Evolutionary conservation across 2,113 vertebrate species (phyloP).

Genomic region (Dipodomys spectabilis): DNA sequence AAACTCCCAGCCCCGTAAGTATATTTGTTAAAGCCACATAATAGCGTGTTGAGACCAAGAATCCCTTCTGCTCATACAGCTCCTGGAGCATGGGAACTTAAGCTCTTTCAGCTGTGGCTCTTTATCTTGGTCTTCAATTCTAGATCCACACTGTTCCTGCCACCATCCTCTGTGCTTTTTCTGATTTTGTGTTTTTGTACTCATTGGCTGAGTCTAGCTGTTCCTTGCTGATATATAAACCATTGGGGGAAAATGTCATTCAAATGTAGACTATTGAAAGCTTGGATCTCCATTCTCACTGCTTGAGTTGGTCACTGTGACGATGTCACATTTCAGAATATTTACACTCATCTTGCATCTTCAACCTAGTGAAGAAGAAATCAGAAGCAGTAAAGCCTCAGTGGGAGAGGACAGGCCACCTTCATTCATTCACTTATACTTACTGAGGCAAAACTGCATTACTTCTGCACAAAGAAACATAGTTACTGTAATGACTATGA

Average conservation of each 20-base stretch:
- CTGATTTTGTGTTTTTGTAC: constrained; percentile 9
- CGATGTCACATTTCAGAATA: background rate
- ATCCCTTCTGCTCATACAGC: background rate
- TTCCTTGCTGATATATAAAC: constrained; percentile 12
- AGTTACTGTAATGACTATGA: background rate
- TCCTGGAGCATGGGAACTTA: background rate
- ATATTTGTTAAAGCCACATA: background rate
- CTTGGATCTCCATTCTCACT: background rate
- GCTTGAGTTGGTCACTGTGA: background rate
- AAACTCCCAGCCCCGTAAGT: background rate
- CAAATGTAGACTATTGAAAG: background rate
- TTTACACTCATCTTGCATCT: background rate
- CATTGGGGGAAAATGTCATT: background rate
- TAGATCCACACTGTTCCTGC: background rate
- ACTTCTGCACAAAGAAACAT: background rate
- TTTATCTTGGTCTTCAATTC: background rate
- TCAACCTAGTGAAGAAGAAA: background rate
- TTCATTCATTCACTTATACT: background rate
- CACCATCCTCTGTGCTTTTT: background rate
- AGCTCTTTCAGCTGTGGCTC: background rate
- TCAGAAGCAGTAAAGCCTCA: background rate
- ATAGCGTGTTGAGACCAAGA: background rate
- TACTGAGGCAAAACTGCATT: background rate
- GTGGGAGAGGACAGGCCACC: background rate
- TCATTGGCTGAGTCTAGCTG: background rate